Conservation (phyloP, 2,888 invertebrate species). For the Tenthredo scrophulariae region DNA sequence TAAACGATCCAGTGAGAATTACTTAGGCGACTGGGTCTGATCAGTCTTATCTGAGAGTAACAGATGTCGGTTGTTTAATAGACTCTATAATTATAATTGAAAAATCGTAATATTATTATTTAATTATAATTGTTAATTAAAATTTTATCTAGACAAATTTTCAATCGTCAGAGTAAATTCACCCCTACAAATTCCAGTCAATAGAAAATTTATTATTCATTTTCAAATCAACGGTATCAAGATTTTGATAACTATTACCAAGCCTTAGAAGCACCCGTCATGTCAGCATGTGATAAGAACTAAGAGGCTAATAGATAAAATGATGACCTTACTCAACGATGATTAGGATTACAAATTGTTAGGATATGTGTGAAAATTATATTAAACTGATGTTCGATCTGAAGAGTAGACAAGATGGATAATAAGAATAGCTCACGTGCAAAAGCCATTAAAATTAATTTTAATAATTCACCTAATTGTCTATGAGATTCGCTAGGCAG, state of each 20-base stretch:
- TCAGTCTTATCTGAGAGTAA: conserved; percentile 45
- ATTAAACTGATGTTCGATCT: conserved; percentile 1
- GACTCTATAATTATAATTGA: conserved; percentile 7
- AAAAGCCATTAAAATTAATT: conserved; percentile 34
- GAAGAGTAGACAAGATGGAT: conserved; percentile 21
- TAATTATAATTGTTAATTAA: neutral
- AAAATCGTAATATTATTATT: neutral
- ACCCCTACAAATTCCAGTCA: conserved; percentile 8
- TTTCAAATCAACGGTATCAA: neutral
- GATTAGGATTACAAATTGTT: conserved; percentile 26
- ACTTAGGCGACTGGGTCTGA: conserved; percentile 32
- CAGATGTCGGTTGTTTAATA: conserved; percentile 22
- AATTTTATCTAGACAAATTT: conserved; percentile 1
- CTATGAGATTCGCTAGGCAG: conserved; percentile 18
- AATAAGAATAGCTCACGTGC: conserved; percentile 28
- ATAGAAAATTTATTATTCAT: neutral
- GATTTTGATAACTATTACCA: conserved; percentile 22
- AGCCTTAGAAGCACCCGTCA: conserved; percentile 20
- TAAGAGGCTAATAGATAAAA: conserved; percentile 26
- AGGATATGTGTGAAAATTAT: neutral
- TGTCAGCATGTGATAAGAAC: conserved; percentile 30
- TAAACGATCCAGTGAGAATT: conserved; percentile 50
- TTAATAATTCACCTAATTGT: conserved; percentile 21
- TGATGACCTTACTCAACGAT: conserved; percentile 40
- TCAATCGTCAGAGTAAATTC: conserved; percentile 20